Evolutionary conservation across 2,888 invertebrate genomes (phyloP).

Genomic region (Pristionchus arcanus): DNA sequence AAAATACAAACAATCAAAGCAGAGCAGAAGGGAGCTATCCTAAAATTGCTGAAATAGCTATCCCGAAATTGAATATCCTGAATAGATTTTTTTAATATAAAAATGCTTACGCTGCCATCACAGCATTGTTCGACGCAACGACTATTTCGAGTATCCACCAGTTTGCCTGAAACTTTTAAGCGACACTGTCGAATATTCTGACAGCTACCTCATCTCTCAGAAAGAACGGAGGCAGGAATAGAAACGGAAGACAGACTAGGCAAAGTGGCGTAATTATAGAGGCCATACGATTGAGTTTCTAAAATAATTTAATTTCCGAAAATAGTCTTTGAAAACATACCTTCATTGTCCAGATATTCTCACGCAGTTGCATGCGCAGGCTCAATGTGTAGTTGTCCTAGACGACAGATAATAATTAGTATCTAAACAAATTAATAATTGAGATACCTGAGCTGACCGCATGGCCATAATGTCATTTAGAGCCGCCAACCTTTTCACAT

Average conservation of each 20-base stretch:
- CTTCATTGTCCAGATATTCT: conserved; percentile 41
- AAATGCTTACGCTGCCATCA: neutral
- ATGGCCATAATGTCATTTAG: neutral
- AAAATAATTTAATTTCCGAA: neutral
- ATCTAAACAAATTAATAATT: neutral
- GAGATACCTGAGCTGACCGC: neutral
- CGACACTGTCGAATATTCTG: neutral
- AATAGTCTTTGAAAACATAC: too few species aligned
- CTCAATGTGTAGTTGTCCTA: conserved; percentile 23
- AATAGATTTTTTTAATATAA: too few species aligned
- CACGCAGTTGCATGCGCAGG: neutral
- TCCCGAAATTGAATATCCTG: too few species aligned
- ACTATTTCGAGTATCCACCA: conserved; percentile 17
- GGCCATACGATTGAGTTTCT: conserved; percentile 18
- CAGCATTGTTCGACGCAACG: neutral
- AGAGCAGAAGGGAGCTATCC: neutral
- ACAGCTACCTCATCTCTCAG: neutral
- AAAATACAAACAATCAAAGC: neutral
- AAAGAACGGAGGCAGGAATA: neutral
- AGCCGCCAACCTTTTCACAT: neutral
- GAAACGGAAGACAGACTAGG: neutral
- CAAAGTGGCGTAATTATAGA: neutral
- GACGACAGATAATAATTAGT: neutral
- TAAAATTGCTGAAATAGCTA: too few species aligned
- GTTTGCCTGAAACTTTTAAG: neutral